Percentiles rank a stretch among this genome's conserved stretches.
Conservation (phyloP, 2,888 invertebrate genomes). For the Diogma glabrata region DNA sequence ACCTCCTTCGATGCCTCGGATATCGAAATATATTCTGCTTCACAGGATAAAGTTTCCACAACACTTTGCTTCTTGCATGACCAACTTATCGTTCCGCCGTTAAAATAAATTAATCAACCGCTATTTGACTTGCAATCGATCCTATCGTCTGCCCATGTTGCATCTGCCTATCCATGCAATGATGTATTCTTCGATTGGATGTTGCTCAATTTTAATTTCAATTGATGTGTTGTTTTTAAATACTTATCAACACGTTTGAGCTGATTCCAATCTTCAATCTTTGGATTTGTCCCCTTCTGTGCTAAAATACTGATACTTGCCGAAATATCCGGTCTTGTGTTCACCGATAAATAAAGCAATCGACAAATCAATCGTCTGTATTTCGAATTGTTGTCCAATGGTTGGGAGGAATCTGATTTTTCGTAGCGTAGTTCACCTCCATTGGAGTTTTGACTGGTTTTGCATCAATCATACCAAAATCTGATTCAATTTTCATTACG, state of each 20-base stretch:
- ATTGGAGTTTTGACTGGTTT: not conserved
- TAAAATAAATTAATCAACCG: not conserved
- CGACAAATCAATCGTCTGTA: no score
- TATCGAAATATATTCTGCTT: no score
- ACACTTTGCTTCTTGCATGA: slow-evolving; percentile 21
- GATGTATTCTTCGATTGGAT: no score
- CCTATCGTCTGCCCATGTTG: slow-evolving; percentile 24
- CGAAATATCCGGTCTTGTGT: no score
- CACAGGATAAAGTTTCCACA: slow-evolving; percentile 16
- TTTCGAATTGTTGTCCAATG: not conserved
- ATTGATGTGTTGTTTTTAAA: not conserved
- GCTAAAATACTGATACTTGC: no score
- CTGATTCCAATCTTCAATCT: not conserved
- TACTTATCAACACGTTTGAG: no score
- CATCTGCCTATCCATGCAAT: slow-evolving; percentile 23
- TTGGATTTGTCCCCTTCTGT: no score
- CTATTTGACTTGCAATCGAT: slow-evolving; percentile 21
- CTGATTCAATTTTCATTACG: not conserved
- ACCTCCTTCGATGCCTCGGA: no score
- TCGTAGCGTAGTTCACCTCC: not conserved
- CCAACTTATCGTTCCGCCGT: slow-evolving; percentile 1
- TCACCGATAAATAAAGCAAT: no score
- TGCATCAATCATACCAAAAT: not conserved
- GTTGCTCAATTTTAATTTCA: not conserved
- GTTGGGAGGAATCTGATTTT: not conserved